Conservation (phyloP, 2,113 vertebrate species). For the Orcinus orca region DNA sequence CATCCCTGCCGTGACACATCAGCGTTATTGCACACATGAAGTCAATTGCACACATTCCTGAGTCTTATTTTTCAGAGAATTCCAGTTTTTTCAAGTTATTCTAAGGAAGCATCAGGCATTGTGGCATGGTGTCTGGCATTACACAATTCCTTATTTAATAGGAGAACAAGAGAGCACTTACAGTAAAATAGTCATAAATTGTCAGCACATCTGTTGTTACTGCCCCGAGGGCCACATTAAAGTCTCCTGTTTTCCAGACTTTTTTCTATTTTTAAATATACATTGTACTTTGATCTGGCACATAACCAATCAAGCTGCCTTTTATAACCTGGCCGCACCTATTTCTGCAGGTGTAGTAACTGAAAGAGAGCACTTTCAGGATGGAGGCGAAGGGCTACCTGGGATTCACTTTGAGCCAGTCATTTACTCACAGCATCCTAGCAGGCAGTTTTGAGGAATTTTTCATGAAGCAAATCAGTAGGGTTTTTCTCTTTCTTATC, state of each 20-base stretch:
- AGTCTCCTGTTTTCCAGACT: slow-evolving; percentile 42
- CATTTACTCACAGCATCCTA: slow-evolving; percentile 52
- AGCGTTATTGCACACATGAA: not conserved
- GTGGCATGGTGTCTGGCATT: not conserved
- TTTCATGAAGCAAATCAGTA: slow-evolving; percentile 32
- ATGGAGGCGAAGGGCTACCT: not conserved
- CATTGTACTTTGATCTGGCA: slow-evolving; percentile 44
- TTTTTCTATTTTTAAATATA: slow-evolving; percentile 61
- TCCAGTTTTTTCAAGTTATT: not conserved
- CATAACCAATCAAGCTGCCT: slow-evolving; percentile 47
- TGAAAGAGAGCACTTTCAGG: slow-evolving; percentile 26
- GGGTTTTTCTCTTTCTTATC: slow-evolving; percentile 10
- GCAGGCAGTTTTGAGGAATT: not conserved
- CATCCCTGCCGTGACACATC: not conserved
- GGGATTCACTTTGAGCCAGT: slow-evolving; percentile 64
- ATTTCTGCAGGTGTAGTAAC: slow-evolving; percentile 48
- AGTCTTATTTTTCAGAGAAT: not conserved
- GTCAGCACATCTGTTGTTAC: slow-evolving; percentile 52
- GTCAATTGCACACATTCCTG: not conserved
- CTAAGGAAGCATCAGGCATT: not conserved
- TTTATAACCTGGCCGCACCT: slow-evolving; percentile 66
- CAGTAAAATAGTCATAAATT: slow-evolving; percentile 57
- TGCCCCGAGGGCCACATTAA: slow-evolving; percentile 27
- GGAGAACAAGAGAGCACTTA: slow-evolving; percentile 24
- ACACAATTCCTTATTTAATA: slow-evolving; percentile 59